Base-by-base conservation (phyloP, 2,888 invertebrate species). In the Chironomus tentans region DNA sequence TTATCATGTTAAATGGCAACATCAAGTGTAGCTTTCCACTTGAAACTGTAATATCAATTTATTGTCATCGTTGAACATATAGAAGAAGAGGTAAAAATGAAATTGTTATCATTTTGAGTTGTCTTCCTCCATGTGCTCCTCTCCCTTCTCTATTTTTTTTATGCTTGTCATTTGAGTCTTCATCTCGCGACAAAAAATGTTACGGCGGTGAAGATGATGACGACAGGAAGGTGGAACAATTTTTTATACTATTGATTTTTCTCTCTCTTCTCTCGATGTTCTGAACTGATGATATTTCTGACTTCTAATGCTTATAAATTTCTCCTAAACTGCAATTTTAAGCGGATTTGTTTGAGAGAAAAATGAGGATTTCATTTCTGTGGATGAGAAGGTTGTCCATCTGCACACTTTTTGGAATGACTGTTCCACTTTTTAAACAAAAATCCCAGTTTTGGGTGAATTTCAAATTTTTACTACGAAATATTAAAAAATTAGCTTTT, bases 31-130 rank as follows among this genome's bases (percentile, higher is more conserved):
- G 68, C 15, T 24, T 24, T 68, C 28, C 68, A 68, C 68, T 68
- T 46, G 68, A 68, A 68, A 68, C 46, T 68, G 68, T 68, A 68
- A 68, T 68, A 68, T 68, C 68, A 68, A 68, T 68, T 68, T 22
- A 24, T 65, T 24, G 65, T 65, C 56, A 56, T 65, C 65, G 22
- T 65, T 22, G 21, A 65, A 7, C 15, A 21, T 4, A 1, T 21
- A 4, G 62, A 18, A 62, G 21, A 13, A 65, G 65, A 65, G 24
- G 65, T 65, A 21, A 21, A 65, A 65, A 65, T 56, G 56, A 56
- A 38, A 18, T 65, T 13, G 65, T 65, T 65, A 65, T 65, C 65
- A 65, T 65, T 65, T 21, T 18, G 21, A 65, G 13, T 12, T 65
- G 24, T 65, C 10, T 10, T 38, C 38, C 10, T 38, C 28, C 28